A percentile compares a stretch with the other conserved stretches of the same genome.
Evolutionary conservation across 2,888 invertebrate species (phyloP).

Genomic region (Ectropis crepuscularia): DNA sequence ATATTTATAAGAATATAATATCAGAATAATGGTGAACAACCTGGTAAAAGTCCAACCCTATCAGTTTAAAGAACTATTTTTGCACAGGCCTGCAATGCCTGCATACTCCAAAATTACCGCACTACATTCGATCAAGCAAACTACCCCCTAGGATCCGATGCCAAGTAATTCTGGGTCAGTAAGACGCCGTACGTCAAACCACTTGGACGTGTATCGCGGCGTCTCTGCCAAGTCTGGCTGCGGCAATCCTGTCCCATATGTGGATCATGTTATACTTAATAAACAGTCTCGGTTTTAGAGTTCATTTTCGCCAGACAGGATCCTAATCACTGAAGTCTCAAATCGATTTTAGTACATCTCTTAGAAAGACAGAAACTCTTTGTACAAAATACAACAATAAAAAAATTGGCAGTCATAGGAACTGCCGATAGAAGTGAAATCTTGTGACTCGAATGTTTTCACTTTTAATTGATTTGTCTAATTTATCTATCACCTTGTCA

Average conservation of each 20-base stretch:
- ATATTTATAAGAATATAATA: too few species aligned
- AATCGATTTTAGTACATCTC: too few species aligned
- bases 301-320: background rate
- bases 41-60: too few species aligned
- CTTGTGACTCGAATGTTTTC: too few species aligned
- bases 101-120: slow-evolving; percentile 11
- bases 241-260: slow-evolving; percentile 65
- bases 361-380: too few species aligned
- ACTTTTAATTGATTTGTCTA: too few species aligned
- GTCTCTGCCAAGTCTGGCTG: slow-evolving; percentile 75
- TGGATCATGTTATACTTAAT: slow-evolving; percentile 20
- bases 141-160: slow-evolving; percentile 47
- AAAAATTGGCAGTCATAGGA: too few species aligned
- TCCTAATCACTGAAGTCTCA: background rate
- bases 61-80: background rate
- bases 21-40: too few species aligned
- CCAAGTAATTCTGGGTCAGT: slow-evolving; percentile 77
- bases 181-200: slow-evolving; percentile 69
- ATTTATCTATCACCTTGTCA: too few species aligned
- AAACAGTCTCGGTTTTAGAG: background rate
- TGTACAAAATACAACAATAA: too few species aligned
- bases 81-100: background rate
- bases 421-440: too few species aligned
- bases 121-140: slow-evolving; percentile 14
- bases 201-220: slow-evolving; percentile 68